Conservation (phyloP, 2,113 vertebrate genomes). For the Cathartes aura region DNA sequence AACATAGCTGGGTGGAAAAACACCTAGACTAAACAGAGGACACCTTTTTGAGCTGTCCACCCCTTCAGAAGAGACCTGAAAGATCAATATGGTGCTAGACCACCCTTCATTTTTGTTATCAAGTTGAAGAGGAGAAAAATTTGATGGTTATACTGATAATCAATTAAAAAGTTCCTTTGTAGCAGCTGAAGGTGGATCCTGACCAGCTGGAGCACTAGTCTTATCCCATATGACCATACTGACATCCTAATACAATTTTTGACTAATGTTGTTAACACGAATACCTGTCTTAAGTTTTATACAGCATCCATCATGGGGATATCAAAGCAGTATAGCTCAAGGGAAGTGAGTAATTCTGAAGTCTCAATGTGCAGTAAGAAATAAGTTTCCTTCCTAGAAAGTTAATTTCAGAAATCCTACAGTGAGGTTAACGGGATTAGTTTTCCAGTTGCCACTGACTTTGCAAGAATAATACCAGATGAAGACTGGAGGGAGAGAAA, state of each 20-base stretch:
- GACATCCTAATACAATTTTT: not conserved
- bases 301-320: not conserved
- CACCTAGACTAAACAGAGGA: not conserved
- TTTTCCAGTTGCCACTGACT: slow-evolving; percentile 15
- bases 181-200: not conserved
- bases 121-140: not conserved
- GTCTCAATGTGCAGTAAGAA: not conserved
- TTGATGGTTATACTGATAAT: not conserved
- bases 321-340: not conserved
- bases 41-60: not conserved
- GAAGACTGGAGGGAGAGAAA: not conserved
- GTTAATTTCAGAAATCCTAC: slow-evolving; percentile 54
- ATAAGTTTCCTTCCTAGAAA: slow-evolving; percentile 37
- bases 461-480: slow-evolving; percentile 29
- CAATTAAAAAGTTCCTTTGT: not conserved
- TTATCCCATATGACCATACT: not conserved
- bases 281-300: not conserved
- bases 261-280: not conserved
- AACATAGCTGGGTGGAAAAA: not conserved
- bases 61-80: not conserved
- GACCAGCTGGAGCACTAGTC: not conserved
- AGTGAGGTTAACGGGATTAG: slow-evolving; percentile 21
- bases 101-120: not conserved
- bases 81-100: not conserved
- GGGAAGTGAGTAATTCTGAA: not conserved